Conservation (phyloP, 2,113 vertebrate genomes). For the Ceyx melanurus region DNA sequence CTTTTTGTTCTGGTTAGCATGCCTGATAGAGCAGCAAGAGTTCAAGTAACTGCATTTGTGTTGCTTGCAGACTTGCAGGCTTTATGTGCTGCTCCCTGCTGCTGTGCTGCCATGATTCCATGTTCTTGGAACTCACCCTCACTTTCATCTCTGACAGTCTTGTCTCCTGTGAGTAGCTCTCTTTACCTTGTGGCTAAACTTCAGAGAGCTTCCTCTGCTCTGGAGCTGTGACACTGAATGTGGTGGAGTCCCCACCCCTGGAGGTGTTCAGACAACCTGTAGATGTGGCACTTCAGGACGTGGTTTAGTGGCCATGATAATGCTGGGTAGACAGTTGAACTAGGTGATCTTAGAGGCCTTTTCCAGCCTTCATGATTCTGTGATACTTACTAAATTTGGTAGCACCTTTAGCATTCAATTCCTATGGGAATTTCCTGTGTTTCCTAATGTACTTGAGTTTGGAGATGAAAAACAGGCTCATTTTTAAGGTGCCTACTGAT, state of each 20-base stretch:
- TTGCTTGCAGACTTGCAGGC: background rate
- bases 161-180: background rate
- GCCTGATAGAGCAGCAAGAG: background rate
- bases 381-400: background rate
- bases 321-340: too few relatives aligned
- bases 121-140: background rate
- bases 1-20: background rate
- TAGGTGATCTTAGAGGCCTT: too few relatives aligned
- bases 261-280: too few relatives aligned
- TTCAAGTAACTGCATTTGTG: background rate
- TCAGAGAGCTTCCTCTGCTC: background rate
- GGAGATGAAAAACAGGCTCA: background rate
- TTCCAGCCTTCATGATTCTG: background rate
- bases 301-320: too few relatives aligned
- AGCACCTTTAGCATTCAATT: background rate
- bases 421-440: background rate
- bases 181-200: background rate
- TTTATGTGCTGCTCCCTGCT: background rate
- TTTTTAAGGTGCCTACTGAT: background rate
- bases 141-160: background rate
- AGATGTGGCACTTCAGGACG: too few relatives aligned
- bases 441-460: background rate
- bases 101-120: background rate
- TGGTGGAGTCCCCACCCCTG: too few relatives aligned
- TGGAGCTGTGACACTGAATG: background rate